Evolutionary conservation across 2,888 invertebrate species (phyloP), one percentile per base, ranked within the genome.

Genomic region (Mycogona germanica): DNA sequence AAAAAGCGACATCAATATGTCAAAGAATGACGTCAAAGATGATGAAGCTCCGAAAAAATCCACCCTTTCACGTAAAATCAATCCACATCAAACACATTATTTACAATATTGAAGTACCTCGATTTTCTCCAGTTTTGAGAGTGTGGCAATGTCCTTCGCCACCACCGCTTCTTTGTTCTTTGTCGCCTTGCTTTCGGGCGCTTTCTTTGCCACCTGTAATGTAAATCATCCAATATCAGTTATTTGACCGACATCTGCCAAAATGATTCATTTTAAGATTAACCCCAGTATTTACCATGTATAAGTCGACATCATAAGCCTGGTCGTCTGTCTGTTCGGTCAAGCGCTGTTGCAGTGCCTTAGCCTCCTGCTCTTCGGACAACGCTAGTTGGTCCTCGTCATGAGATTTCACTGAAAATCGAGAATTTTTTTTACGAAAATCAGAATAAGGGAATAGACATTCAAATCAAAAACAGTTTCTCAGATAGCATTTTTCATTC

Each of bases 321-420:
- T 80, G 78, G 64, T 87, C 87, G 62, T 82, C 83, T 28, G 91
- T 72, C 67, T 87, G 81, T 64, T 84, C 79, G 3, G 81, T 76
- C 19, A 89, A 72, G 61, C 84, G 76, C 64, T 80, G 77, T 65
- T 91, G 89, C 55, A 89, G 82, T 59, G 78, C 80, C 65, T 77
- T 79, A 0, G 87, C 89, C 73, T 89, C 89, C 63, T 83, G 77
- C 67, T 87, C 88, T 70, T 91, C 89, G 57, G 82, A 74, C 58
- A 82, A 79, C 4, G 87, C 87, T 60, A 80, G 73, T 81, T n/a
- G n/a, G n/a, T n/a, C n/a, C n/a, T 81, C 47, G 61, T 47, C 19
- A 30, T 47, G 30, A 47, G 47, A 47, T n/a, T n/a, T n/a, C n/a
- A n/a, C n/a, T n/a, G n/a, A n/a, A n/a, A n/a, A n/a, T n/a, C n/a